Percentiles rank a stretch among this genome's conserved stretches.
Conservation (phyloP, 2,797 vertebrate genomes). For the Scolopax rusticola region DNA sequence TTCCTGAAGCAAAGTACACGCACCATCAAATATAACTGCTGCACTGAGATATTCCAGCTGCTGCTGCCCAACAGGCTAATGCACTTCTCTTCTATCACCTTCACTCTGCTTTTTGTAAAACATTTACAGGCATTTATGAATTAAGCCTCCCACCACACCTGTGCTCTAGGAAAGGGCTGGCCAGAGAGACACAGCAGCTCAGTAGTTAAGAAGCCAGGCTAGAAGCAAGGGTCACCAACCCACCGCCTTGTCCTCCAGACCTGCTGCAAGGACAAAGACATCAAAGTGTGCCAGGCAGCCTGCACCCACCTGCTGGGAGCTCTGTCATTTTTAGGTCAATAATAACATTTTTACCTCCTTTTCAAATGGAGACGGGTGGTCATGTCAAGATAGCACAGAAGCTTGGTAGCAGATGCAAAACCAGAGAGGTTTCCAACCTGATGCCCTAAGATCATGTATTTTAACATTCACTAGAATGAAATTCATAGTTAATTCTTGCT, state of each 20-base stretch:
- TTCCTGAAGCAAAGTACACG: neutral
- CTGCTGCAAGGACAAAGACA: neutral
- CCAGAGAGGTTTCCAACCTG: neutral
- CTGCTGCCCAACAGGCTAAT: neutral
- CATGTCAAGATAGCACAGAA: neutral
- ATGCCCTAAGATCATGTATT: fast-evolving
- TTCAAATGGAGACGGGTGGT: neutral
- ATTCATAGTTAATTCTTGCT: neutral
- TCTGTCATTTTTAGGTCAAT: neutral
- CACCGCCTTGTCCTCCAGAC: neutral
- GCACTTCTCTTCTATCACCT: neutral
- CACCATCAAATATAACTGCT: neutral
- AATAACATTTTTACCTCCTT: neutral
- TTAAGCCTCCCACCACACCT: neutral
- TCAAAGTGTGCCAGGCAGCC: neutral
- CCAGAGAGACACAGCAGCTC: neutral
- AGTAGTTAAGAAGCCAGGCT: neutral
- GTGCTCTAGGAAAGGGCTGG: neutral
- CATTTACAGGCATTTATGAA: neutral
- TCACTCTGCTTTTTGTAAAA: neutral
- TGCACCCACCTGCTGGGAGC: neutral
- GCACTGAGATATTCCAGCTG: neutral
- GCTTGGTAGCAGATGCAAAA: neutral
- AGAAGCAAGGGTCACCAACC: neutral
- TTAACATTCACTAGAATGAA: neutral